phyloP scores from a whole-genome alignment of 2,888 invertebrate species.

The Coleophora flavipennella region DNA sequence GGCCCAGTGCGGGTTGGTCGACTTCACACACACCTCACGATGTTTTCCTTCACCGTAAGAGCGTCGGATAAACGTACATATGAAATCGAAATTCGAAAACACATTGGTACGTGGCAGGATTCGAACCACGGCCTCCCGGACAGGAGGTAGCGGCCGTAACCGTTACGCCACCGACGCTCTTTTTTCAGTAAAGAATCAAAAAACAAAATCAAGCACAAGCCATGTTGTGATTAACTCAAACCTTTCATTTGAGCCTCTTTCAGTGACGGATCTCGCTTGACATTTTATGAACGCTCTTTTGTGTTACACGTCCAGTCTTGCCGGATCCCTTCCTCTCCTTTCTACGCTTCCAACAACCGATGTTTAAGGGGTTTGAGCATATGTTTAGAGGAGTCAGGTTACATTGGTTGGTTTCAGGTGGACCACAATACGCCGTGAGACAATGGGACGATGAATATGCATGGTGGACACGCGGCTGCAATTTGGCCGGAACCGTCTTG shows the following conservation, averaged over 20 bases:
- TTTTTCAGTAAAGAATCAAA: too few species aligned
- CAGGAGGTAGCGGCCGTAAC: too few species aligned
- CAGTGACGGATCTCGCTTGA: constrained; percentile 39
- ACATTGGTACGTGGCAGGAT: too few species aligned
- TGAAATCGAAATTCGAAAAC: too few species aligned
- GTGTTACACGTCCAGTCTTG: constrained; percentile 24
- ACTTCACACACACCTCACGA: too few species aligned
- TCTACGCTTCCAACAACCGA: background rate
- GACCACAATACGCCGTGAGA: constrained; percentile 52
- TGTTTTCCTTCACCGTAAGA: too few species aligned
- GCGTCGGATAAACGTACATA: too few species aligned
- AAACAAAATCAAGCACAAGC: too few species aligned
- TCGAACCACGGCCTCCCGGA: too few species aligned
- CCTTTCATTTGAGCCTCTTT: constrained; percentile 30
- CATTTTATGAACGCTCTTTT: constrained; percentile 54
- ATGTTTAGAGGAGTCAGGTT: constrained; percentile 20
- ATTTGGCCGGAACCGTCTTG: constrained; percentile 59
- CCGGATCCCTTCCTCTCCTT: constrained; percentile 18
- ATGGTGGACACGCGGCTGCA: constrained; percentile 59
- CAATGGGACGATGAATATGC: constrained; percentile 64
- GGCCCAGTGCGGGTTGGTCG: too few species aligned
- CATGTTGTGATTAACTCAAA: constrained; percentile 15
- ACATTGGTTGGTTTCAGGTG: constrained; percentile 33
- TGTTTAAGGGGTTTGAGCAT: background rate
- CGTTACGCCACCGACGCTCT: too few species aligned